These are phyloP conservation scores for Seriola aureovittata DNA, from an alignment of 2,113 vertebrate genomes.

Conservation along the genomic window DNA sequence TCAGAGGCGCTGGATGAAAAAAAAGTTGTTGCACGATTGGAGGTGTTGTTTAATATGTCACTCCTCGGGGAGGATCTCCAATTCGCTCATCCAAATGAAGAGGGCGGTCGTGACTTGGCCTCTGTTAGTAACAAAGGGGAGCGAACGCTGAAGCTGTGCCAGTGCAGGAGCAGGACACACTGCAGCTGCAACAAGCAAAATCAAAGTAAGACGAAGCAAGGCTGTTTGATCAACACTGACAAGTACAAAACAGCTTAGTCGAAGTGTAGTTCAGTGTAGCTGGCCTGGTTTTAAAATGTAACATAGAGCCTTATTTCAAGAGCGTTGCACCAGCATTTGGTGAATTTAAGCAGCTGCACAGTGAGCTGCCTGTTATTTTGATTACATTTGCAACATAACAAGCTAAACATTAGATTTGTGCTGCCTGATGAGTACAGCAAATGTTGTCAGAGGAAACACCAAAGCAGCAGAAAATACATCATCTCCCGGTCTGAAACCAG, in stretches of 20 bases:
- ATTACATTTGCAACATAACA: neutral
- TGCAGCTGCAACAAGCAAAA: too few relatives aligned
- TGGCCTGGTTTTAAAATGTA: too few relatives aligned
- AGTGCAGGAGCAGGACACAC: neutral
- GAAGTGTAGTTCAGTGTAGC: too few relatives aligned
- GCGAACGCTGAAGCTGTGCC: neutral
- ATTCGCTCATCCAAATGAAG: slow-evolving; percentile 23
- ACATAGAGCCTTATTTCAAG: too few relatives aligned
- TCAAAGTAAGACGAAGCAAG: too few relatives aligned
- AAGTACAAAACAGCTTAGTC: too few relatives aligned
- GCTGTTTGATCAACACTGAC: too few relatives aligned
- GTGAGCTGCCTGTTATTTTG: neutral
- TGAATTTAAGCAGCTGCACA: too few relatives aligned
- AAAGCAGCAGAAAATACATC: neutral
- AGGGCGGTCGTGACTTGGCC: slow-evolving; percentile 18
- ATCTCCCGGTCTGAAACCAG: neutral
- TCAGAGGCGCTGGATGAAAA: slow-evolving; percentile 10
- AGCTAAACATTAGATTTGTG: neutral
- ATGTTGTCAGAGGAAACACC: neutral
- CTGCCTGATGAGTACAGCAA: too few relatives aligned
- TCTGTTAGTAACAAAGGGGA: neutral
- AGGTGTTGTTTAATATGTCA: slow-evolving; percentile 22
- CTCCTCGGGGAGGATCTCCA: slow-evolving; percentile 29
- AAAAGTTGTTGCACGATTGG: neutral
- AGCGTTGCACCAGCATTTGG: too few relatives aligned